These are phyloP conservation scores for Didymodactylos carnosus DNA, from an alignment of 2,888 invertebrate species.

Conservation along the genomic window DNA sequence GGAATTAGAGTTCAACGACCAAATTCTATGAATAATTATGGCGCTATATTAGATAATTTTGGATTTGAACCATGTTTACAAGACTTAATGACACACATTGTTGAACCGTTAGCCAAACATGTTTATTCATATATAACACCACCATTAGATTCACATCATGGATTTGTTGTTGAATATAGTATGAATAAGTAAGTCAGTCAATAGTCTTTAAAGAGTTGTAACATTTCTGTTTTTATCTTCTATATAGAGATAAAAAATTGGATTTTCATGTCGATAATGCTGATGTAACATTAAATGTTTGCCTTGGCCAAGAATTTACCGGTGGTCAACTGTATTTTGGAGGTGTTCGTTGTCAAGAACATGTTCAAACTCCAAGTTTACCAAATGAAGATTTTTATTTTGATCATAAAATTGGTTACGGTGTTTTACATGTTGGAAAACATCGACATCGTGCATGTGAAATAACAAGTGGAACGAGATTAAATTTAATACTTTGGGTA, in stretches of 20 bases:
- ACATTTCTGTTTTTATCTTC: not conserved
- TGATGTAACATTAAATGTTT: not conserved
- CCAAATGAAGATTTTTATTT: not conserved
- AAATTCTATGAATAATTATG: not conserved
- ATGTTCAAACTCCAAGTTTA: not conserved
- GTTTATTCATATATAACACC: not conserved
- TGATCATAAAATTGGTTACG: not conserved
- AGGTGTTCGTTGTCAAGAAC: not conserved
- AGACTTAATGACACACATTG: not conserved
- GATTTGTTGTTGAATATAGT: not conserved
- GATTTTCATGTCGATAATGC: not conserved
- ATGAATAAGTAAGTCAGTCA: not conserved
- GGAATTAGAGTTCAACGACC: not conserved
- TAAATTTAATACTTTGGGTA: not conserved
- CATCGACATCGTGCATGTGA: not conserved
- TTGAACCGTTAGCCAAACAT: not conserved
- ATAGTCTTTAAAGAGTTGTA: not conserved
- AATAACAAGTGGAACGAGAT: not conserved
- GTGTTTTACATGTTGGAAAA: not conserved
- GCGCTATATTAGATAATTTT: not conserved
- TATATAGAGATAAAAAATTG: not conserved
- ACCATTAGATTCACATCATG: not conserved
- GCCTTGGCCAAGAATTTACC: not conserved
- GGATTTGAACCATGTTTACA: not conserved
- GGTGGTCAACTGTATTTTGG: not conserved